Percentiles rank a stretch among this genome's conserved stretches.
Conservation (phyloP, 53 echinoderm and acorn worm genomes). For the Arbacia lixula region DNA sequence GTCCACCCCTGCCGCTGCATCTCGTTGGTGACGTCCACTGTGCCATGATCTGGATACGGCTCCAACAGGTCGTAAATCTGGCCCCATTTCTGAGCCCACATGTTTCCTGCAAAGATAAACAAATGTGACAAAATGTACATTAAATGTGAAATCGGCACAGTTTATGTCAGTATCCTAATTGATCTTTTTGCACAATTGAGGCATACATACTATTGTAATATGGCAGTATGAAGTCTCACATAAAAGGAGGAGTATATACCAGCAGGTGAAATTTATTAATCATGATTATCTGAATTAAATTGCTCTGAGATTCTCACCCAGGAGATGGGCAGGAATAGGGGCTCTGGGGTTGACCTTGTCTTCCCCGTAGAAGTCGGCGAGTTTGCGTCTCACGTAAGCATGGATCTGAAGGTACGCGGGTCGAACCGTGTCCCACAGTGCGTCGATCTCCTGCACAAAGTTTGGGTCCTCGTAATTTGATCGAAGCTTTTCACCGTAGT, state of each 20-base stretch:
- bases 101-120: constrained; percentile 59
- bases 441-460: constrained; percentile 60
- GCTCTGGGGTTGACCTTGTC: constrained; percentile 61
- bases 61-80: constrained; percentile 70
- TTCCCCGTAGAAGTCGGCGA: constrained; percentile 57
- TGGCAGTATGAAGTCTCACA: too few species aligned
- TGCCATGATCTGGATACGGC: constrained; percentile 65
- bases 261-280: too few species aligned
- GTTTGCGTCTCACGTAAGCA: constrained; percentile 68
- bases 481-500: background rate
- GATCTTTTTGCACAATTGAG: too few species aligned
- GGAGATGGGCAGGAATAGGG: constrained; percentile 80
- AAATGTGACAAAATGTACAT: too few species aligned
- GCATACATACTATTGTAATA: too few species aligned
- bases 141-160: too few species aligned
- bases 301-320: constrained; percentile 71
- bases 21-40: constrained; percentile 60
- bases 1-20: constrained; percentile 71
- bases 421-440: constrained; percentile 57
- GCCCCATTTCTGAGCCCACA: constrained; percentile 85
- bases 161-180: too few species aligned
- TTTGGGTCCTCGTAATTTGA: constrained; percentile 55
- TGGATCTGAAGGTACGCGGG: constrained; percentile 78
- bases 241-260: too few species aligned
- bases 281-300: too few species aligned